These are phyloP conservation scores for Aurelia coerulea DNA, from an alignment of 30 jellyfish, hydroid and myxozoan species.

Conservation along the genomic window DNA sequence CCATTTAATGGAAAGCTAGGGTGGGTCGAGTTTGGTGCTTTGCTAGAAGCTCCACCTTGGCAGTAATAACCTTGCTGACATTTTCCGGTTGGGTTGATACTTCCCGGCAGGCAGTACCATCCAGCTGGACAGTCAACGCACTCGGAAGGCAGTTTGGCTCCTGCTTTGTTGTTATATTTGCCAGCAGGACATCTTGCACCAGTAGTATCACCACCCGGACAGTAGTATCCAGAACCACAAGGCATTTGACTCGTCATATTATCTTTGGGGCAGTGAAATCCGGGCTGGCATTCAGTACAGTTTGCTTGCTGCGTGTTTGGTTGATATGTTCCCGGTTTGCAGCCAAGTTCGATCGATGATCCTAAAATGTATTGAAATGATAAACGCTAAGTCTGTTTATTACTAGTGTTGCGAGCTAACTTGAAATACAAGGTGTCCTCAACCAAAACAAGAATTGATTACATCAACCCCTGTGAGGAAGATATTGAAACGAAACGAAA, in stretches of 20 bases:
- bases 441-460: too few species aligned
- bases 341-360: conserved; percentile 72
- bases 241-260: conserved; percentile 79
- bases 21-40: conserved; percentile 79
- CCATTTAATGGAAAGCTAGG: conserved; percentile 78
- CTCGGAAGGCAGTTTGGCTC: conserved; percentile 57
- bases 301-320: conserved; percentile 78
- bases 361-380: conserved; percentile 44
- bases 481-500: too few species aligned
- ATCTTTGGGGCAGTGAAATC: conserved; percentile 82
- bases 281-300: conserved; percentile 82
- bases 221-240: conserved; percentile 89
- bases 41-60: conserved; percentile 84
- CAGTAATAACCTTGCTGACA: conserved; percentile 92
- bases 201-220: conserved; percentile 85
- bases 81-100: conserved; percentile 77
- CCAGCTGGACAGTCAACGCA: conserved; percentile 92
- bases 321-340: conserved; percentile 94
- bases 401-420: too few species aligned
- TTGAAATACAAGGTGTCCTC: too few species aligned
- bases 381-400: too few species aligned
- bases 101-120: conserved; percentile 85
- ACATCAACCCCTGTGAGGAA: too few species aligned
- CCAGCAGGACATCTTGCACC: conserved; percentile 94
- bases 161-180: conserved; percentile 88